phyloP scores from a whole-genome alignment of 2,888 invertebrate species.

The Liopterus haemorrhoidalis region DNA sequence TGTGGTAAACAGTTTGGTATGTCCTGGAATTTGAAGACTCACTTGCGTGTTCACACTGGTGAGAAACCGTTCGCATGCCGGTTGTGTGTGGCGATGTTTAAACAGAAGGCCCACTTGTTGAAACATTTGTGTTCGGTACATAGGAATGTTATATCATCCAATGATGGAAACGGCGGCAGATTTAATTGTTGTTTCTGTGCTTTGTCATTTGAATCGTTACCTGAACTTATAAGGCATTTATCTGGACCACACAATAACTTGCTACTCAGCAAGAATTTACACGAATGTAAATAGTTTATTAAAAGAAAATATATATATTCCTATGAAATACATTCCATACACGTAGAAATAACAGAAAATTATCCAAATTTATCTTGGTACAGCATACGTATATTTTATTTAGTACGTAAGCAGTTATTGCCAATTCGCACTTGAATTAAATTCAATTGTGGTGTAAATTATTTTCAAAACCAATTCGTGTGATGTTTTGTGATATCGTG shows the following conservation, averaged over 20 bases:
- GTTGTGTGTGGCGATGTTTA: constrained; percentile 85
- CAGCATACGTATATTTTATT: background rate
- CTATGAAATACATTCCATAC: too few relatives aligned
- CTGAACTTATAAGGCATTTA: constrained; percentile 78
- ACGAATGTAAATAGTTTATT: constrained; percentile 58
- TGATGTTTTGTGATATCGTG: constrained; percentile 34
- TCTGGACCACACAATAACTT: constrained; percentile 85
- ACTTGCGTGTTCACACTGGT: constrained; percentile 79
- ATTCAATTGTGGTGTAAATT: constrained; percentile 22
- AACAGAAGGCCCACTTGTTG: constrained; percentile 80
- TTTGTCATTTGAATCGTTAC: constrained; percentile 76
- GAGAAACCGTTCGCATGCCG: constrained; percentile 87
- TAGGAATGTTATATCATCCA: constrained; percentile 79
- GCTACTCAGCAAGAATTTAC: constrained; percentile 79
- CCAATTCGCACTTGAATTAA: background rate
- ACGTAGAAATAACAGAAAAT: too few relatives aligned
- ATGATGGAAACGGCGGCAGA: constrained; percentile 66
- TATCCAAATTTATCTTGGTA: background rate
- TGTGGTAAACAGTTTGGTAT: constrained; percentile 88
- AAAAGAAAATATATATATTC: too few relatives aligned
- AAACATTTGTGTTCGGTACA: constrained; percentile 87
- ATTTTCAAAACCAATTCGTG: constrained; percentile 27
- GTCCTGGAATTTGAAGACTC: constrained; percentile 89
- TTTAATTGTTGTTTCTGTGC: constrained; percentile 87
- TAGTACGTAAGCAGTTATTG: constrained; percentile 1